Base-by-base conservation (phyloP, 2,797 vertebrate species). In the Macropus fuliginosus region DNA sequence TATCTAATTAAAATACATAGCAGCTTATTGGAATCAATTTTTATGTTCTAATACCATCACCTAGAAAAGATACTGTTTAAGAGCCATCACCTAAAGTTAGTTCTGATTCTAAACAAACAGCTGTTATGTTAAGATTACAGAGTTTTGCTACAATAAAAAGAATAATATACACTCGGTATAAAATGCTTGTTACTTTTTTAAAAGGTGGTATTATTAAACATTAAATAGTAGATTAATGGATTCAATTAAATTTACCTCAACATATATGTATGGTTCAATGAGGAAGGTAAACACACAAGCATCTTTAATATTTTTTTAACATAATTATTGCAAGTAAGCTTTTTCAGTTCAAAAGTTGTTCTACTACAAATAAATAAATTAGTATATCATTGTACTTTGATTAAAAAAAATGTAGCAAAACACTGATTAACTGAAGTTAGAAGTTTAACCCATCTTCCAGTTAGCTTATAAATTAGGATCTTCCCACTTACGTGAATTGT, bases 401-500 rank as follows among this genome's bases (percentile, higher is more conserved):
- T 94, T 95, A 62, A 96, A 0, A 40, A 95, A 97, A 98, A 93
- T 96, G 98, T 98, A 99, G 98, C 98, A 99, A 99, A 99, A 98
- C 98, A 92, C 93, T 95, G 94, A 96, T 95, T 93, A 89, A 95
- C 21, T 97, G 89, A 57, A 94, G 97, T 99, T 99, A 99, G 98
- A 96, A 98, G 95, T 96, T 98, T 97, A 97, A 96, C 92, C 95
- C 96, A 91, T 97, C 94, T 97, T 98, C 98, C 98, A 96, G 98
- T 99, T 98, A 99, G 98, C 97, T 98, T 98, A 98, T 98, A 98
- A 98, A 52, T 90, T 55, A 98, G 97, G 98, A 98, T 96, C 97
- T 98, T 96, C 98, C 96, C 98, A 99, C 99, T 99, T 99, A 99
- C 99, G 98, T 99, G 99, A 98, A 98, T 96, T 99, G 99, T 96